These are phyloP conservation scores for Leptoteleia sp. DNA, from an alignment of 1,140 invertebrate species.

Conservation along the genomic window DNA sequence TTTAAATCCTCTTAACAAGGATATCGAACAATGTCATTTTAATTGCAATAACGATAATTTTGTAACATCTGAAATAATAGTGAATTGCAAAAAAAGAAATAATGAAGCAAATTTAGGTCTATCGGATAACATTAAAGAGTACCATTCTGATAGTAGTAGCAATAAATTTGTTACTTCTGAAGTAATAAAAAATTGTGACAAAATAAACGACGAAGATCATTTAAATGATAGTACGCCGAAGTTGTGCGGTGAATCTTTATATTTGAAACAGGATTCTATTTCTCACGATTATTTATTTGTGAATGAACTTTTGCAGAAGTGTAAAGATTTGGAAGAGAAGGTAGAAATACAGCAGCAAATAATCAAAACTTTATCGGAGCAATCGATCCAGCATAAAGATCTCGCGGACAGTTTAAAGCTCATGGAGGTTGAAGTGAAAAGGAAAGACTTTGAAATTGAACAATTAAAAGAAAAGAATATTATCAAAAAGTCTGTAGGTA, in stretches of 20 bases:
- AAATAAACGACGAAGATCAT: constrained; percentile 9
- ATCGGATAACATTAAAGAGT: constrained; percentile 1
- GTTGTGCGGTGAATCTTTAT: constrained; percentile 1
- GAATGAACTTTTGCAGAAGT: constrained; percentile 26
- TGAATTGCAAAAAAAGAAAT: constrained; percentile 35
- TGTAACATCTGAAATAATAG: constrained; percentile 68
- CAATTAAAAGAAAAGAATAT: constrained; percentile 32
- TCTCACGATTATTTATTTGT: constrained; percentile 19
- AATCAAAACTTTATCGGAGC: constrained; percentile 70
- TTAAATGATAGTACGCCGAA: no score
- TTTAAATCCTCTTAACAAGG: constrained; percentile 57
- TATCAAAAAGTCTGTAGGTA: constrained; percentile 29
- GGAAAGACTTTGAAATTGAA: constrained; percentile 61
- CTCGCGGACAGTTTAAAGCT: constrained; percentile 61
- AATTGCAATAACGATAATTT: constrained; percentile 16
- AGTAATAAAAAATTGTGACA: constrained; percentile 49
- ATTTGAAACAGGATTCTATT: constrained; percentile 1
- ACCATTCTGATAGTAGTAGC: neutral
- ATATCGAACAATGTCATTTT: neutral
- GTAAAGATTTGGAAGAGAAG: constrained; percentile 59
- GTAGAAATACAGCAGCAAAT: constrained; percentile 70
- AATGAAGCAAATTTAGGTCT: constrained; percentile 10
- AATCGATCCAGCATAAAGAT: constrained; percentile 71
- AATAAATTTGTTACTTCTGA: constrained; percentile 66
- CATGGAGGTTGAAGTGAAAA: constrained; percentile 56